These are phyloP conservation scores for Chondrilla cf. caribensis DNA, from an alignment of 37 sponge, comb jelly and placozoan genomes.

Conservation along the genomic window DNA sequence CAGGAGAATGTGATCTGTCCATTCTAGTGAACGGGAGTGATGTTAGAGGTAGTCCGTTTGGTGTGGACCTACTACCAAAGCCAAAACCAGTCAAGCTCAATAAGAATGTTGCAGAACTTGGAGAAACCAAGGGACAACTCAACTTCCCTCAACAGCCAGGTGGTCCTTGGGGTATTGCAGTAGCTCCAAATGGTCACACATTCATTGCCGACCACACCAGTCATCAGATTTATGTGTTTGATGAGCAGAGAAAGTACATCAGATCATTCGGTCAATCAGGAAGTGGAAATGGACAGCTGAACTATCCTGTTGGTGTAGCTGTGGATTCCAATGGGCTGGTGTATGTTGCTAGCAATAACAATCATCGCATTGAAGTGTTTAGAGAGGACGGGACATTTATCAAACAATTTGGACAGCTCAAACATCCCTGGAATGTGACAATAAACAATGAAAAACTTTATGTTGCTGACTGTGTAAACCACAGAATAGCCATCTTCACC, in stretches of 20 bases:
- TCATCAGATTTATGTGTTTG: too few species aligned
- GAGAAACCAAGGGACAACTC: too few species aligned
- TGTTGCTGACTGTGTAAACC: not conserved
- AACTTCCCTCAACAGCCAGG: too few species aligned
- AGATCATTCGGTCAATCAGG: not conserved
- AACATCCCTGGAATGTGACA: not conserved
- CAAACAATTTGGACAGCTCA: not conserved
- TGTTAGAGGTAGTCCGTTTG: too few species aligned
- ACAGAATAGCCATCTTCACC: not conserved
- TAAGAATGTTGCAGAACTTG: too few species aligned
- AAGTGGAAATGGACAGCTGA: not conserved
- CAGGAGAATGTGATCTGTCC: too few species aligned
- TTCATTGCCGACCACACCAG: too few species aligned
- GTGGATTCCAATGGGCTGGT: not conserved
- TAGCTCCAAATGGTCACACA: too few species aligned
- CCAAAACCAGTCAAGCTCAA: too few species aligned
- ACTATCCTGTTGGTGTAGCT: not conserved
- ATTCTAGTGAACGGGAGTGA: too few species aligned
- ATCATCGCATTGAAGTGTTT: not conserved
- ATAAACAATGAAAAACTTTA: not conserved
- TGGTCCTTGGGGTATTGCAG: too few species aligned
- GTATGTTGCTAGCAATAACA: not conserved
- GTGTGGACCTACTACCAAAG: too few species aligned
- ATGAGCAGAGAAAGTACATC: not conserved
- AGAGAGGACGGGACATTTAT: not conserved